These are phyloP conservation scores for Rhinella marina DNA, from an alignment of 2,797 vertebrate genomes.

Conservation along the genomic window DNA sequence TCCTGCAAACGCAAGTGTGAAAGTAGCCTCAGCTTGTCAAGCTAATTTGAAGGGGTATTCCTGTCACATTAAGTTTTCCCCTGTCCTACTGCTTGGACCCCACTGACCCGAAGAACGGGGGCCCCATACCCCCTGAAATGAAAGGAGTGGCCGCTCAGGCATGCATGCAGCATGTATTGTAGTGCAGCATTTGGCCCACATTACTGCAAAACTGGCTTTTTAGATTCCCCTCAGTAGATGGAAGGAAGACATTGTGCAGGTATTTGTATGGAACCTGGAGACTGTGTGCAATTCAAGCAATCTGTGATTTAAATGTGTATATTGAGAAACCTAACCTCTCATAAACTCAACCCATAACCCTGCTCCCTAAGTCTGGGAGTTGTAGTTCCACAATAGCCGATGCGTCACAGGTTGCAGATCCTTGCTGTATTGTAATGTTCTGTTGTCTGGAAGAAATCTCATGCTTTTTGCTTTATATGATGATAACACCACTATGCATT, in stretches of 20 bases:
- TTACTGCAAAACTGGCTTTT: no score
- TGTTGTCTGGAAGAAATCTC: conserved; percentile 72
- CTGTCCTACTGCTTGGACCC: no score
- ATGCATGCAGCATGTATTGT: no score
- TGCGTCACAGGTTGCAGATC: background rate
- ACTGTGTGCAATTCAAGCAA: conserved; percentile 74
- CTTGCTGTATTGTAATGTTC: conserved; percentile 66
- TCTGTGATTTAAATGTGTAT: conserved; percentile 70
- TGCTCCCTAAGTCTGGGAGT: background rate
- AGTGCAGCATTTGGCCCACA: no score
- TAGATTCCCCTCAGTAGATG: conserved; percentile 59
- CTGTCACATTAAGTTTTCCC: no score
- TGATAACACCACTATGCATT: conserved; percentile 83
- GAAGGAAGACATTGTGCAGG: conserved; percentile 69
- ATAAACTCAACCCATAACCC: conserved; percentile 60
- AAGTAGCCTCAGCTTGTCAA: no score
- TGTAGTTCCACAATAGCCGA: background rate
- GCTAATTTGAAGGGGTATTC: no score
- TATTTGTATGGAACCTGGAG: conserved; percentile 70
- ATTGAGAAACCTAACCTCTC: conserved; percentile 71
- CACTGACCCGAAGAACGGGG: no score
- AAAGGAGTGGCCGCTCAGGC: no score
- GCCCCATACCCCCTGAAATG: no score
- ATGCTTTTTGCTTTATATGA: conserved; percentile 78
- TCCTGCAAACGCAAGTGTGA: no score